Percentiles rank a stretch among this genome's conserved stretches.
Evolutionary conservation across 2,888 invertebrate species (phyloP).

Genomic region (Hirudinaria manillensis): DNA sequence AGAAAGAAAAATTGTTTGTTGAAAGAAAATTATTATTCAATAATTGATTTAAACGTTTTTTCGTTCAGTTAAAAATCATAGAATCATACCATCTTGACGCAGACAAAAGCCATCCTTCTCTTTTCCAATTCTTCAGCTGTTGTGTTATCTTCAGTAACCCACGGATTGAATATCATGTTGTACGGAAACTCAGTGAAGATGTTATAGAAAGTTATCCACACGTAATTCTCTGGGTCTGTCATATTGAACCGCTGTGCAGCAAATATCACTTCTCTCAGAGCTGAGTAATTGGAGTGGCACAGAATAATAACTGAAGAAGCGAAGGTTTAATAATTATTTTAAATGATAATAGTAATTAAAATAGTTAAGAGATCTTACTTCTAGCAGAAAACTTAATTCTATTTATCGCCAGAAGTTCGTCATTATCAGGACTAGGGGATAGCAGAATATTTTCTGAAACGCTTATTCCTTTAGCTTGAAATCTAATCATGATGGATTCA

Average conservation of each 20-base stretch:
- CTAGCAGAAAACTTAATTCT: background rate
- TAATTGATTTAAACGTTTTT: background rate
- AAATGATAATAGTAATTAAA: background rate
- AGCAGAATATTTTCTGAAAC: background rate
- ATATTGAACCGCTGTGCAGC: constrained; percentile 13
- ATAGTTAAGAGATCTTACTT: background rate
- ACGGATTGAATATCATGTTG: constrained; percentile 27
- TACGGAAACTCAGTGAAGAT: constrained; percentile 24
- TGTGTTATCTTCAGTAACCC: background rate
- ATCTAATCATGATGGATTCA: background rate
- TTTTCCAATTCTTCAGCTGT: constrained; percentile 5
- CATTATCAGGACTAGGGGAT: background rate
- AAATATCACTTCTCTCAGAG: background rate
- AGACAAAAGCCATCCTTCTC: background rate
- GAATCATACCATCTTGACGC: background rate
- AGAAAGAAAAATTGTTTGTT: background rate
- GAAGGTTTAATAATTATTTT: background rate
- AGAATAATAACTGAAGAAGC: constrained; percentile 18
- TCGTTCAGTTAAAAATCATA: background rate
- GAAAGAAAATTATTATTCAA: background rate
- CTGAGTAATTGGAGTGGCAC: constrained; percentile 22
- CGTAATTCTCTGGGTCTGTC: constrained; percentile 18
- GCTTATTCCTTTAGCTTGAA: background rate
- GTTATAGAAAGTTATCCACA: constrained; percentile 24
- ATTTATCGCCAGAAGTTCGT: background rate